phyloP scores from a whole-genome alignment of 2,888 invertebrate species.

The Scaptomyza caliginosa region DNA sequence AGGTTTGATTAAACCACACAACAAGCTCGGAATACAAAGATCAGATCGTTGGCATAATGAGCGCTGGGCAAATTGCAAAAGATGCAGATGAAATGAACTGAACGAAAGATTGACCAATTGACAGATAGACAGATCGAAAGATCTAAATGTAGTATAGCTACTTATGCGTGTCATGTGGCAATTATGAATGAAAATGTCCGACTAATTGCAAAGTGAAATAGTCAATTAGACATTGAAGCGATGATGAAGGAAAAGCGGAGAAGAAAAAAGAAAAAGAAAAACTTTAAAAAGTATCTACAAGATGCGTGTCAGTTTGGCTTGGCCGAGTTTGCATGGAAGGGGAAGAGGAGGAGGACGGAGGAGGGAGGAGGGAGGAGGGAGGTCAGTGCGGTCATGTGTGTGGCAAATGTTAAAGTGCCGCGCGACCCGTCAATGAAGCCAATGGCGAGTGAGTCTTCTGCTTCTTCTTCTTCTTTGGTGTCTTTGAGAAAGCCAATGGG shows the following conservation, averaged over 20 bases:
- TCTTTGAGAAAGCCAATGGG: conserved; percentile 45
- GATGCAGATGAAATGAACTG: no score
- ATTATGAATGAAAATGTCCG: conserved; percentile 64
- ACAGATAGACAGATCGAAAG: conserved; percentile 1
- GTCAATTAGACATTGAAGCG: conserved; percentile 19
- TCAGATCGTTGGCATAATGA: no score
- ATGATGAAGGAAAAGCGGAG: conserved; percentile 1
- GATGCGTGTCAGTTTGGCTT: conserved; percentile 45
- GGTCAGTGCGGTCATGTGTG: conserved; percentile 53
- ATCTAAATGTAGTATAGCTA: conserved; percentile 31
- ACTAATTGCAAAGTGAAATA: conserved; percentile 60
- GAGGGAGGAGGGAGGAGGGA: background rate
- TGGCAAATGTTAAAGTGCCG: conserved; percentile 64
- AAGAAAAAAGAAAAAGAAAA: background rate
- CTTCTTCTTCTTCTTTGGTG: background rate
- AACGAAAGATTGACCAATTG: no score
- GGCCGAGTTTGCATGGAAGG: background rate
- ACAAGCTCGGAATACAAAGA: no score
- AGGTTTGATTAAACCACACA: no score
- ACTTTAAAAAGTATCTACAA: conserved; percentile 21
- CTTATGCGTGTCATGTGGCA: conserved; percentile 69
- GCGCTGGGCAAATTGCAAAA: no score
- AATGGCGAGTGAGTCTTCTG: background rate
- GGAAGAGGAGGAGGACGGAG: background rate
- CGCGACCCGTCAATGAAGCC: conserved; percentile 35